phyloP scores from a whole-genome alignment of 2,888 invertebrate species.

The Coecobrya sp. region DNA sequence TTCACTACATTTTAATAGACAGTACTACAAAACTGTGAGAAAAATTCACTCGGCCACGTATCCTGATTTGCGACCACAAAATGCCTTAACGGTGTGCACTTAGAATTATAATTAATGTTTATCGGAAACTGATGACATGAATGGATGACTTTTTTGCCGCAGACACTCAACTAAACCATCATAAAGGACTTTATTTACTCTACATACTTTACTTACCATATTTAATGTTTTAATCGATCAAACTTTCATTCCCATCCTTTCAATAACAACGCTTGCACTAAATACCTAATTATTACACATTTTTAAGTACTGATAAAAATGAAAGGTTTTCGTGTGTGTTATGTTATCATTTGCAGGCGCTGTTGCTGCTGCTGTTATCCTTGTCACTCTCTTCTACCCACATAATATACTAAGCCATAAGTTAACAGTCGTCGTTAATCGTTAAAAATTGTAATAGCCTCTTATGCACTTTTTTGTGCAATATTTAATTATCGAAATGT shows the following conservation, averaged over 20 bases:
- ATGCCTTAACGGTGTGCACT: too few species aligned
- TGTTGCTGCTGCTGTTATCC: neutral
- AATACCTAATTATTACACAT: neutral
- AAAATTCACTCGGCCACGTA: too few species aligned
- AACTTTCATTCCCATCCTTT: constrained; percentile 46
- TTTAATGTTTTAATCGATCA: constrained; percentile 49
- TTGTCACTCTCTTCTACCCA: too few species aligned
- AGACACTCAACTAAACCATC: neutral
- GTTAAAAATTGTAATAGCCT: too few species aligned
- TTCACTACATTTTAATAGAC: too few species aligned
- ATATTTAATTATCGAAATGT: neutral
- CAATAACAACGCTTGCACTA: neutral
- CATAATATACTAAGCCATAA: too few species aligned
- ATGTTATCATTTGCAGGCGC: neutral
- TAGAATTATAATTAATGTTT: neutral
- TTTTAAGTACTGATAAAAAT: constrained; percentile 1
- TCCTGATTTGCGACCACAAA: too few species aligned
- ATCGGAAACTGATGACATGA: constrained; percentile 33
- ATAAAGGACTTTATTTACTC: neutral
- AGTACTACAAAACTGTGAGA: too few species aligned
- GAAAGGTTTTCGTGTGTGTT: neutral
- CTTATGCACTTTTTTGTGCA: too few species aligned
- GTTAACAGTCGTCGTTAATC: too few species aligned
- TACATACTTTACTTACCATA: neutral
- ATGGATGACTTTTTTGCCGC: neutral